Evolutionary conservation across 1,140 invertebrate genomes (phyloP), one percentile per base, ranked within the genome.

Genomic region (Apis laboriosa): DNA sequence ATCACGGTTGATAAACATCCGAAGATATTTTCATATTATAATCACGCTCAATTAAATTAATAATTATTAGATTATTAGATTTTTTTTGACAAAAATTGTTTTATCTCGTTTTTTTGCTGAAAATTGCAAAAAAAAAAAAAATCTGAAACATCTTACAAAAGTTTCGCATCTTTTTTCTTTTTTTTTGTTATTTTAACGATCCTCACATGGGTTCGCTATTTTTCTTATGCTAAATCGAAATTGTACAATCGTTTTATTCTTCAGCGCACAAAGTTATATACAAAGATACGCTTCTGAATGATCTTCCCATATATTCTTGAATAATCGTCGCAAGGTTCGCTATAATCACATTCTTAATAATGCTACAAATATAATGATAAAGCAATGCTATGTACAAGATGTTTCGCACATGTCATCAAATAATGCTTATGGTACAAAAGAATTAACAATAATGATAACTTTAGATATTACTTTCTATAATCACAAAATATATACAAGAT

Each of bases 331-430:
- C 43, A 43, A 58, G 21, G 19, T 64, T 53, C 43, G 5, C 28
- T 28, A 73, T 80, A 55, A 80, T 80, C 58, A 81, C 63, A 81
- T 58, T 60, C 61, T 73, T 55, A 24, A n/a, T 24, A 73, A 79
- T 28, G 70, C 56, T 77, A 49, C 11, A 19, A 60, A 58, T 68
- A 67, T 34, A 81, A 15, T 9, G 24, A 66, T 34, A 28, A 82
- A 82, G 74, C 80, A 55, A 67, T 68, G 9, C 17, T 82, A 82
- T 82, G 15, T 82, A 77, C 73, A 82, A 68, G 17, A 53, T 60
- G 55, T 82, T 77, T n/a, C 13, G 51, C 13, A 28, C 13, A 21
- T 80, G 51, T 80, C 78, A 28, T 64, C 51, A 60, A 49, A 56
- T 74, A 80, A 80, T 61, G 53, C 13, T 75, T 80, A 74, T 73